phyloP scores from a whole-genome alignment of 2,797 vertebrate species.

The Capromys pilorides region DNA sequence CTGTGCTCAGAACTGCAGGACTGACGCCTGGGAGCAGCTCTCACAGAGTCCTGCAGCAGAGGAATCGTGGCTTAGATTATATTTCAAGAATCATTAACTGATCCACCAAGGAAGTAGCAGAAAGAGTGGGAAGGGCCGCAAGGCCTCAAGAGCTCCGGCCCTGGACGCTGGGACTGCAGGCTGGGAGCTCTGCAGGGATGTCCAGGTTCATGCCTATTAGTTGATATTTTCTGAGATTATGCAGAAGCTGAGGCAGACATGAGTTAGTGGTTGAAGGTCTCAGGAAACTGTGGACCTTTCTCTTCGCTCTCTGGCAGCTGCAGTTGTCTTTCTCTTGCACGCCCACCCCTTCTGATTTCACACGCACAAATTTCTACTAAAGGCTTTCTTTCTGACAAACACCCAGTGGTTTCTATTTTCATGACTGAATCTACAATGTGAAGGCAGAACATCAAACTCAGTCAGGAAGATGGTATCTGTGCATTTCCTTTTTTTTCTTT shows the following conservation, averaged over 20 bases:
- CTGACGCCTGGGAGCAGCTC: no score
- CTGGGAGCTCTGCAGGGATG: background rate
- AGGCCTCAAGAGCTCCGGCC: no score
- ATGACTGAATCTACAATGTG: background rate
- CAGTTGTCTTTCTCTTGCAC: background rate
- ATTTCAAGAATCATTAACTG: background rate
- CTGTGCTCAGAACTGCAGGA: background rate
- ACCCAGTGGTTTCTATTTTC: background rate
- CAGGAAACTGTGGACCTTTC: background rate
- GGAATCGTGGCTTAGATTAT: background rate
- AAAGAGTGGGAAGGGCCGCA: background rate
- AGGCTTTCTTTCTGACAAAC: background rate
- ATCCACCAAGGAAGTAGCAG: background rate
- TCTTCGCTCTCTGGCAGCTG: background rate
- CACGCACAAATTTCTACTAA: background rate
- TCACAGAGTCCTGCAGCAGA: background rate
- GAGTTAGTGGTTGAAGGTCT: background rate
- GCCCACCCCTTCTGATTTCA: background rate
- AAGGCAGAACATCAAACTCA: background rate
- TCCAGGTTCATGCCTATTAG: background rate
- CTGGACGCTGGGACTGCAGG: background rate
- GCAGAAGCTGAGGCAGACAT: background rate
- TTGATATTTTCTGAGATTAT: background rate
- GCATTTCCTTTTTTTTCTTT: background rate
- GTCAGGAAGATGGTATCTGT: background rate